Conservation (phyloP, 2,888 invertebrate species). For the Mythimna ferrago region DNA sequence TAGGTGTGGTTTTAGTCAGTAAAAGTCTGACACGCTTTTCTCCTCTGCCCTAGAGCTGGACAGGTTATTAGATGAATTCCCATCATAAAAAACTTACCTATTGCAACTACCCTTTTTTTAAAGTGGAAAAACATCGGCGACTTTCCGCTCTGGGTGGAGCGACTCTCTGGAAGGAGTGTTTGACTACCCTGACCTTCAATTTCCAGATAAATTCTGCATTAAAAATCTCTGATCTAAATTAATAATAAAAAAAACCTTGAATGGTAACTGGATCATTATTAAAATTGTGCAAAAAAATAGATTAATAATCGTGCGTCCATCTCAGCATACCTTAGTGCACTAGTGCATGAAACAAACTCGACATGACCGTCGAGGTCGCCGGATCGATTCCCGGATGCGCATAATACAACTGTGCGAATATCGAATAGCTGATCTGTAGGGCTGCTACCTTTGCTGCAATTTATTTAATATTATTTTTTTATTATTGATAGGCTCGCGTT, state of each 20-base stretch:
- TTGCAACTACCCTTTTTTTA: too few relatives aligned
- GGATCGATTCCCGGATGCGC: slow-evolving; percentile 61
- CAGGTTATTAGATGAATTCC: too few relatives aligned
- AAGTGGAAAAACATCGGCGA: too few relatives aligned
- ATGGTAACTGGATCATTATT: slow-evolving; percentile 4
- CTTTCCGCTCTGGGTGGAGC: too few relatives aligned
- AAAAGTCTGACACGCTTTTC: too few relatives aligned
- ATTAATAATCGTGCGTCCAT: slow-evolving; percentile 33
- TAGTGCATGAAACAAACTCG: slow-evolving; percentile 55
- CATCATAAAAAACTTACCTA: too few relatives aligned
- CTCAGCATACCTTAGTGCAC: slow-evolving; percentile 32
- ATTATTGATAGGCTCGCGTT: too few relatives aligned
- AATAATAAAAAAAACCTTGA: slow-evolving; percentile 42
- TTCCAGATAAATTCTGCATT: slow-evolving; percentile 6
- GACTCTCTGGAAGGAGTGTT: too few relatives aligned
- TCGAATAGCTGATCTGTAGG: slow-evolving; percentile 36
- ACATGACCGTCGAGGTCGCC: slow-evolving; percentile 55
- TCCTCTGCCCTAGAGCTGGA: too few relatives aligned
- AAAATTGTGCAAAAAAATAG: slow-evolving; percentile 12
- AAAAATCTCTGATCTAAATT: slow-evolving; percentile 31
- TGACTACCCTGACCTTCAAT: background rate
- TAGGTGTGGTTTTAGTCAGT: too few relatives aligned
- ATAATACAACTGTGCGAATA: slow-evolving; percentile 43
- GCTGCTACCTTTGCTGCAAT: slow-evolving; percentile 16
- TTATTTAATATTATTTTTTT: too few relatives aligned